Evolutionary conservation across 2,113 vertebrate genomes (phyloP).

Genomic region (Chaetops frenatus): DNA sequence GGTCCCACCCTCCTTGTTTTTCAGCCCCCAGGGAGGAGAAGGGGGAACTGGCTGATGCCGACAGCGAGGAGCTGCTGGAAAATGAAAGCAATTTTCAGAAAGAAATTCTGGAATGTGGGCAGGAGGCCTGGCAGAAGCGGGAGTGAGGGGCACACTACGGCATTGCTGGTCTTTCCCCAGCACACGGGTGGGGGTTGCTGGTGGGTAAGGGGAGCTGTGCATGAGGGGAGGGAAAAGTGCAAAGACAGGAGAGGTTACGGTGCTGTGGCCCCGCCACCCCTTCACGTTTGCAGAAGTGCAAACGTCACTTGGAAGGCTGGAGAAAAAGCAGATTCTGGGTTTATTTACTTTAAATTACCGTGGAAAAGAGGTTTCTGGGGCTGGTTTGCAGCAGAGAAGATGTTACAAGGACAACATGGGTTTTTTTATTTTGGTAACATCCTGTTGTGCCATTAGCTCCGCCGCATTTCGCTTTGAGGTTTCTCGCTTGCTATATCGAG

Average conservation of each 20-base stretch:
- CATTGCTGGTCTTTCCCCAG: neutral
- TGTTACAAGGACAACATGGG: neutral
- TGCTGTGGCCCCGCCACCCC: accelerated
- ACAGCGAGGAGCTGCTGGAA: neutral
- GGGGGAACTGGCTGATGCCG: neutral
- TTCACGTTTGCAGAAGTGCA: neutral
- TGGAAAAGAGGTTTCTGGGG: neutral
- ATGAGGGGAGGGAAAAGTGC: neutral
- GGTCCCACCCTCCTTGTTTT: conserved; percentile 19
- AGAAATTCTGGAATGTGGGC: neutral
- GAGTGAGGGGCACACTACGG: accelerated
- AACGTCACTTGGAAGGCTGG: accelerated
- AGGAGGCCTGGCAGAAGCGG: neutral
- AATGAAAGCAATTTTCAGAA: neutral
- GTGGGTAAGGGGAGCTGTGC: neutral
- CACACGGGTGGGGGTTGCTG: accelerated
- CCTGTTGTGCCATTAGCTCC: conserved; percentile 19
- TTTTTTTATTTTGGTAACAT: conserved; percentile 22
- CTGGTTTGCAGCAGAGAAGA: neutral
- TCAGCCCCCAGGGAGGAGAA: neutral
- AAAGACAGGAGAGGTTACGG: neutral
- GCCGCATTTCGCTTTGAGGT: neutral
- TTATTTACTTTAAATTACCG: neutral
- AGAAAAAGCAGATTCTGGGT: neutral
- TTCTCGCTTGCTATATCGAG: neutral